Conservation (phyloP, 2,113 vertebrate species). For the Micromys minutus region DNA sequence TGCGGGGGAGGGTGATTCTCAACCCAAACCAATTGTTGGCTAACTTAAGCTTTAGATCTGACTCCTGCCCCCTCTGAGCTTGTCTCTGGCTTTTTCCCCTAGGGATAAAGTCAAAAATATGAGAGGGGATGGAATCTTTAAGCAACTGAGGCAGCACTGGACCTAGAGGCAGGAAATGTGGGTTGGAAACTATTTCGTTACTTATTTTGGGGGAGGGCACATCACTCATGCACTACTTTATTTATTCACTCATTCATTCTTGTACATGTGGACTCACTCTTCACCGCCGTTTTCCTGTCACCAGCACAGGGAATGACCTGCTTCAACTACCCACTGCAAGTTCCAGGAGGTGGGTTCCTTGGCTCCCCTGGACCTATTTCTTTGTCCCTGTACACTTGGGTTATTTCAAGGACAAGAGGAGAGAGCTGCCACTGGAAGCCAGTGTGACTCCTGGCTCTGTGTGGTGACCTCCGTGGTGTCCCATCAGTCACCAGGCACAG, state of each 20-base stretch:
- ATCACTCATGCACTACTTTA: neutral
- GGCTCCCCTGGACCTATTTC: neutral
- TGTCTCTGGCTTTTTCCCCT: neutral
- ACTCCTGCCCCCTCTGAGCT: neutral
- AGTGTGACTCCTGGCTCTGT: neutral
- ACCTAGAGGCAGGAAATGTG: neutral
- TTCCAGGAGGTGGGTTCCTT: neutral
- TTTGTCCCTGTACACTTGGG: neutral
- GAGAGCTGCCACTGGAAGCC: neutral
- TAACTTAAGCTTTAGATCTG: neutral
- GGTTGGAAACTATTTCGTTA: neutral
- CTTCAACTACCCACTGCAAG: neutral
- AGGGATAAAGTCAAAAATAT: neutral
- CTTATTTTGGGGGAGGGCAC: neutral
- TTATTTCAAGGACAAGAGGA: constrained; percentile 18
- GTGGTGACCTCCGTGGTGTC: neutral
- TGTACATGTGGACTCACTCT: neutral
- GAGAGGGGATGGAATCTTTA: neutral
- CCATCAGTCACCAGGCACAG: neutral
- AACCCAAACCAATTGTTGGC: neutral
- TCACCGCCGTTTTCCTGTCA: neutral
- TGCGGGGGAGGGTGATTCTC: neutral
- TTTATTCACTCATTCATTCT: neutral
- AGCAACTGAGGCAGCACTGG: neutral
- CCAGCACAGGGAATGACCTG: neutral